A percentile compares a stretch with the other conserved stretches of the same genome.
phyloP scores from a whole-genome alignment of 2,888 invertebrate species.

The Amphipoea lucens region DNA sequence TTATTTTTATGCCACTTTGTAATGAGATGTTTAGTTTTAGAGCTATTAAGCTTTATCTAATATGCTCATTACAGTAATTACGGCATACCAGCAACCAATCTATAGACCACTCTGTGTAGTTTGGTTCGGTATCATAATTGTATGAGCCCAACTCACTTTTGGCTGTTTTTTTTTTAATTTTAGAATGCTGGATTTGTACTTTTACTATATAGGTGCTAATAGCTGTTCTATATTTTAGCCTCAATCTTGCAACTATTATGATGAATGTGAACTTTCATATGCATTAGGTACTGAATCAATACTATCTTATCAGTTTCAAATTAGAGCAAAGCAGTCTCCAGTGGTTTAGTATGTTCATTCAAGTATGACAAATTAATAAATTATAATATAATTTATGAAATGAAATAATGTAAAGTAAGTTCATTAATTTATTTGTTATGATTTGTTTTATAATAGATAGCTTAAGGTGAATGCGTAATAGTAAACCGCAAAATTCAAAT shows the following conservation, averaged over 20 bases:
- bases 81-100: no score
- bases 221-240: background rate
- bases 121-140: background rate
- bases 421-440: background rate
- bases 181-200: background rate
- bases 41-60: background rate
- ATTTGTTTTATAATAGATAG: background rate
- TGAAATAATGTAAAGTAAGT: background rate
- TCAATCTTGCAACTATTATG: background rate
- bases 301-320: constrained; percentile 28
- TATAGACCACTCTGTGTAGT: background rate
- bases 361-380: background rate
- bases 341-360: constrained; percentile 4
- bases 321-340: constrained; percentile 21
- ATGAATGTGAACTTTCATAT: background rate
- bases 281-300: constrained; percentile 7
- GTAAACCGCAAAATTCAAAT: no score
- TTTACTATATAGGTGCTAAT: background rate
- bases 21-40: background rate
- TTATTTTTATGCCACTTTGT: background rate
- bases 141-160: background rate
- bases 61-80: background rate
- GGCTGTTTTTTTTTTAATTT: background rate
- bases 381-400: background rate
- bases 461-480: no score